A percentile compares a stretch with the other conserved stretches of the same genome.
Conservation (phyloP, 2,888 invertebrate species). For the Plagodis pulveraria region DNA sequence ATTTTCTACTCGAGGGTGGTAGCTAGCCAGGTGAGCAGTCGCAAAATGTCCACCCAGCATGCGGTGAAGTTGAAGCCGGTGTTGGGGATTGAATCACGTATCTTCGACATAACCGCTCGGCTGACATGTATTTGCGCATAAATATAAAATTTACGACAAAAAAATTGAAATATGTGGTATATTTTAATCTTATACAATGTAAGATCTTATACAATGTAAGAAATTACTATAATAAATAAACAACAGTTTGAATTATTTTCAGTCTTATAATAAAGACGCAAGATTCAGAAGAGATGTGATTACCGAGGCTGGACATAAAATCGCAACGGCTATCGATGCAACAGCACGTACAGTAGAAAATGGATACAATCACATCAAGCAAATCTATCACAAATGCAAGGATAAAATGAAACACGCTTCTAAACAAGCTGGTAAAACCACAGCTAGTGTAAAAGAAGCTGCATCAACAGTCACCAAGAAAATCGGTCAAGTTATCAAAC, state of each 20-base stretch:
- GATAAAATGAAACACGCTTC: conserved; percentile 1
- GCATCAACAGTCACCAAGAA: background rate
- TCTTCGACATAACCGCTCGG: too few species aligned
- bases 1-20: too few species aligned
- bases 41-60: too few species aligned
- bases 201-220: too few species aligned
- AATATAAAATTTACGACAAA: too few species aligned
- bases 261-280: conserved; percentile 13
- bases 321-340: background rate
- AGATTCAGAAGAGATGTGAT: conserved; percentile 21
- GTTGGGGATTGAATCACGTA: too few species aligned
- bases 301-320: background rate
- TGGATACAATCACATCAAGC: conserved; percentile 13
- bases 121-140: too few species aligned
- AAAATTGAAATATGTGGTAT: too few species aligned
- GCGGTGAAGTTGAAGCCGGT: too few species aligned
- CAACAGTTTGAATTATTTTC: conserved; percentile 6
- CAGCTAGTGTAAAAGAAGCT: background rate
- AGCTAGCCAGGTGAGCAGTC: too few species aligned
- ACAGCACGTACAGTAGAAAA: conserved; percentile 2
- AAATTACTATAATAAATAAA: background rate
- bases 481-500: background rate
- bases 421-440: conserved; percentile 5
- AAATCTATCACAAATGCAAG: conserved; percentile 8
- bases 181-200: too few species aligned